Evolutionary conservation across 2,113 vertebrate species (phyloP), one percentile per base, ranked within the genome.

Genomic region (Struthidea cinerea): DNA sequence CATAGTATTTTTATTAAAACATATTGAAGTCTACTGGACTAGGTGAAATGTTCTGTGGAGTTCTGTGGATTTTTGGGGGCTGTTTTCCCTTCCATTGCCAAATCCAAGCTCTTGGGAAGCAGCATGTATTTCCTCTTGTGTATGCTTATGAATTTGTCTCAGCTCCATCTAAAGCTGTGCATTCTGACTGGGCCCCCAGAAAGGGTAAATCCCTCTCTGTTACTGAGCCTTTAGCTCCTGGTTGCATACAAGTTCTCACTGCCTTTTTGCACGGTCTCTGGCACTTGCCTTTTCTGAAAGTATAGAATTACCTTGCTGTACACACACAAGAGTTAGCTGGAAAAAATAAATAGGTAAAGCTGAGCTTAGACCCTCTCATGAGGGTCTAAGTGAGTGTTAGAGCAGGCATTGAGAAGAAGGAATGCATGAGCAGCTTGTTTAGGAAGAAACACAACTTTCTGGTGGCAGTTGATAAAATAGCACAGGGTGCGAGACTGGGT

Each of bases 31-130:
- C 57, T 74, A 22, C 33, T 73, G 7, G 27, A 64, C 20, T 49
- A 35, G 22, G 18, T 63, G 39, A 61, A 81, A 39, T 67, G 21
- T 42, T 71, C 3, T n/a, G 9, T 32, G 46, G n/a, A 46, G 9
- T 41, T 78, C 65, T 46, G 5, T 71, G 50, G 27, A n/a, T 67
- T 87, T 77, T 39, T 7, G 33, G 22, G 7, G 8, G 7, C 5
- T 32, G 13, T 47, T 11, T 11, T 14, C 11, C 5, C 6, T 49
- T 20, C 21, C 1, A 0, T n/a, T 71, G n/a, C 3, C 32, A 81
- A 65, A 71, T 61, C 16, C 44, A 89, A 46, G 39, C 27, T 76
- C 30, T 57, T 37, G 27, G 37, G 60, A 70, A 37, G 42, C 39
- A 28, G 27, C 9, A 13, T 28, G 20, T 59, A 39, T 68, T 68